A percentile compares a stretch with the other conserved stretches of the same genome.
Conservation (phyloP, 2,797 vertebrate genomes). For the Triplophysa bombifrons region DNA sequence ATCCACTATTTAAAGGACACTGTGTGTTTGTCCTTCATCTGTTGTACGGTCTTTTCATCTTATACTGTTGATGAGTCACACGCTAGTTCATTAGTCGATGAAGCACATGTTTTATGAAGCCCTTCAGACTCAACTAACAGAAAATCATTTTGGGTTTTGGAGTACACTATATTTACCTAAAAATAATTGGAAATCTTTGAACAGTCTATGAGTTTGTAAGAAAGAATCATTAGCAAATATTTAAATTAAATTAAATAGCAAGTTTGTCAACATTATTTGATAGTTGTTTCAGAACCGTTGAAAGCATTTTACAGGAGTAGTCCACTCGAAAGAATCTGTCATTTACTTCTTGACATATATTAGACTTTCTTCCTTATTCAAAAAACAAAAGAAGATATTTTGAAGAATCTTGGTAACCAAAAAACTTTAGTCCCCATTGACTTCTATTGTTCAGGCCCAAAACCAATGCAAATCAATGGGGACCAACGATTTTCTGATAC, state of each 20-base stretch:
- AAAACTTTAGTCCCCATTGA: no score
- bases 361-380: no score
- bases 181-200: neutral
- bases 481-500: no score
- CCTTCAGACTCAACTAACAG: conserved; percentile 31
- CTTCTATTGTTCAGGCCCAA: neutral
- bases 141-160: conserved; percentile 1
- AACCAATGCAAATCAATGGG: neutral
- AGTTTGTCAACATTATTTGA: no score
- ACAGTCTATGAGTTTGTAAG: neutral
- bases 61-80: conserved; percentile 41
- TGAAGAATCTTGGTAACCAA: no score
- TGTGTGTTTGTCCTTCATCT: conserved; percentile 36
- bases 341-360: no score
- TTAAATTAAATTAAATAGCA: neutral
- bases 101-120: conserved; percentile 13
- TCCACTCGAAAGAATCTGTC: no score
- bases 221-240: neutral
- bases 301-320: no score
- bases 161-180: neutral
- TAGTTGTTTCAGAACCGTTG: no score
- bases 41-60: neutral
- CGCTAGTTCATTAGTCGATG: conserved; percentile 15
- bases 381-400: no score
- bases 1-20: conserved; percentile 32